Evolutionary conservation across 2,113 vertebrate genomes (phyloP).

Genomic region (Odobenus rosmarus): DNA sequence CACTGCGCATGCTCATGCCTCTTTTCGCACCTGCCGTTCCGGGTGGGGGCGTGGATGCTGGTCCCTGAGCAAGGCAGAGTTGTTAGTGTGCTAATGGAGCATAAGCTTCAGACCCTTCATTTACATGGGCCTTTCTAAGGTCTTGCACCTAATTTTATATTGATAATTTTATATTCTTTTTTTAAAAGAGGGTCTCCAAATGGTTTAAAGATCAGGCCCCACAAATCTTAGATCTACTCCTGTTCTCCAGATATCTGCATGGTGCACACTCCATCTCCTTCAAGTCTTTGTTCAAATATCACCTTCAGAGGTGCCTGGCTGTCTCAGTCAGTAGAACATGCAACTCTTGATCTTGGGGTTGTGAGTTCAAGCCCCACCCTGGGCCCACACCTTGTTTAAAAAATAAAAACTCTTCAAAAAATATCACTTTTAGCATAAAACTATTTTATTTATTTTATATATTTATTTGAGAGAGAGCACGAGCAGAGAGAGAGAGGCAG

Average conservation of each 20-base stretch:
- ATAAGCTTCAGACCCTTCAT: not conserved
- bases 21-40: no score
- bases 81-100: not conserved
- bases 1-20: not conserved
- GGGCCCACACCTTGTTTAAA: not conserved
- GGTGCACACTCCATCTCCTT: not conserved
- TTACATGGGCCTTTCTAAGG: not conserved
- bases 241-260: not conserved
- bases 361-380: not conserved
- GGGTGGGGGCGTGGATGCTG: no score
- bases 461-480: not conserved
- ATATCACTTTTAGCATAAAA: not conserved
- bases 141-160: not conserved
- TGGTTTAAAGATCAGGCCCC: not conserved
- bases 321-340: not conserved
- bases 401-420: not conserved
- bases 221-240: not conserved
- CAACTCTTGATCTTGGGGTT: not conserved
- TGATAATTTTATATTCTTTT: not conserved
- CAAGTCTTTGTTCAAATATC: not conserved
- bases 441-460: not conserved
- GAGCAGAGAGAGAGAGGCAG: not conserved
- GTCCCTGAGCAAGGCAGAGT: rapidly evolving
- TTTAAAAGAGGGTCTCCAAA: not conserved
- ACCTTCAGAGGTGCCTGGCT: not conserved